Percentiles rank a stretch among this genome's conserved stretches.
phyloP scores from a whole-genome alignment of 2,113 vertebrate species.

The Calidris pygmaea region DNA sequence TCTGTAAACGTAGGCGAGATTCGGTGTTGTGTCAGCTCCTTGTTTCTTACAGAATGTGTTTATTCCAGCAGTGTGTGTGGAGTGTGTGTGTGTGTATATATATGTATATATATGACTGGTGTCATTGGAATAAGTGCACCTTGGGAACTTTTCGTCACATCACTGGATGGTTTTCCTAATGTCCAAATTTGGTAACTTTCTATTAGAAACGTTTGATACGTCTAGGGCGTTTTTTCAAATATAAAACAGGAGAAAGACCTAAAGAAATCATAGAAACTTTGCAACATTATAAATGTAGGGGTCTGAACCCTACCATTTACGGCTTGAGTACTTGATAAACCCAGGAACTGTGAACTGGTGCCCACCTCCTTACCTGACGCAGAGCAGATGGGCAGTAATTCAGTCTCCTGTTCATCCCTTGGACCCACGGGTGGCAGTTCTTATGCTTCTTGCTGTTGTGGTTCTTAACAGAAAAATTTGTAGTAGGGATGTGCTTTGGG shows the following conservation, averaged over 20 bases:
- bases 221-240: not conserved
- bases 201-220: not conserved
- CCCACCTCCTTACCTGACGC: not conserved
- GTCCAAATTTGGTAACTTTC: not conserved
- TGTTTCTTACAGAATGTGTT: not conserved
- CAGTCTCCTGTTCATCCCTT: not conserved
- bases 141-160: not conserved
- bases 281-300: not conserved
- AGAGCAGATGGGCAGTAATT: not conserved
- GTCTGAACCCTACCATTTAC: not conserved
- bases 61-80: not conserved
- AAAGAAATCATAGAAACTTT: not conserved
- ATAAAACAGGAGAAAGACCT: not conserved
- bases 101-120: rapidly evolving
- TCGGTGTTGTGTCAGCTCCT: not conserved
- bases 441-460: not conserved
- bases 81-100: rapidly evolving
- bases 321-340: not conserved
- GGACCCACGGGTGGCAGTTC: not conserved
- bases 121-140: not conserved
- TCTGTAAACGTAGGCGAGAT: not conserved
- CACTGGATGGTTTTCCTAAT: not conserved
- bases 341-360: not conserved
- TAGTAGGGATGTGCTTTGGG: not conserved
- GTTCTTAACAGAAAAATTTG: not conserved